These are phyloP conservation scores for Bombus ignitus DNA, from an alignment of 1,140 invertebrate species.

Conservation along the genomic window DNA sequence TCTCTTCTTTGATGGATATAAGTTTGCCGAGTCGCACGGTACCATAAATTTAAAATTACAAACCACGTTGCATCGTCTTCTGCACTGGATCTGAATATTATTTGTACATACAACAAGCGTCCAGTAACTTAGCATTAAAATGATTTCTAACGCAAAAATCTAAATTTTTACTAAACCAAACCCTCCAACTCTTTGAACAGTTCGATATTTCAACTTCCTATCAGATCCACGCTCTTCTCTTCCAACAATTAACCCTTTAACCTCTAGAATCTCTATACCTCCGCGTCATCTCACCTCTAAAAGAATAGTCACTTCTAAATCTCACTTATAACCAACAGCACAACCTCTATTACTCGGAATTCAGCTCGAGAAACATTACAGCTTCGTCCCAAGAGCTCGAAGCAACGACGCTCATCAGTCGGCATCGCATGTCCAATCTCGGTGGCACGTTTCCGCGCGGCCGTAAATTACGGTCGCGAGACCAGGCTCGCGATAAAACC, in stretches of 20 bases:
- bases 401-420: background rate
- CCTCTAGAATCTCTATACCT: background rate
- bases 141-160: background rate
- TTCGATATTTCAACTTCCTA: background rate
- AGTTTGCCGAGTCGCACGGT: background rate
- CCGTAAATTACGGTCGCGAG: conserved; percentile 76
- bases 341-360: background rate
- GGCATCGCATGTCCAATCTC: background rate
- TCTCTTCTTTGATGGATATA: background rate
- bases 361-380: background rate
- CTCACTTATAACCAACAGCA: background rate
- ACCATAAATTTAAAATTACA: background rate
- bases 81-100: background rate
- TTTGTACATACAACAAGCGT: background rate
- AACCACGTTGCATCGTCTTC: background rate
- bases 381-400: background rate
- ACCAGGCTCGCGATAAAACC: conserved; percentile 53
- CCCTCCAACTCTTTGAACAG: background rate
- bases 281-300: background rate
- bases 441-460: background rate
- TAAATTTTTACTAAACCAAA: background rate
- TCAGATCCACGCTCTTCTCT: background rate
- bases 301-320: background rate
- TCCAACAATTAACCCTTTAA: background rate
- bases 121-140: background rate